These are phyloP conservation scores for Myxocyprinus asiaticus DNA, from an alignment of 2,113 vertebrate genomes.

Conservation along the genomic window DNA sequence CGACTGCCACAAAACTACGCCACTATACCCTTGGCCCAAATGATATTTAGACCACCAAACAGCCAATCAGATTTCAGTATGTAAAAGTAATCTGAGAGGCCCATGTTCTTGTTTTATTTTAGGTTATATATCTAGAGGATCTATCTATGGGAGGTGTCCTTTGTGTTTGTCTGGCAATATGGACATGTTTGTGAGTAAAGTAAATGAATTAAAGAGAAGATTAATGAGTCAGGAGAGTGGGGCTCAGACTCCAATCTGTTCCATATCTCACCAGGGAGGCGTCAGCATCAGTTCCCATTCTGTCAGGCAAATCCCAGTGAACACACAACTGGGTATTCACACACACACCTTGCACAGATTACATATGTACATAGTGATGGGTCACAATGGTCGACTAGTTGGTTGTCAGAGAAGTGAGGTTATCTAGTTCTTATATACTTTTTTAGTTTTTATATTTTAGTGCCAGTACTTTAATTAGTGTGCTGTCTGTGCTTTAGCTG, in stretches of 20 bases:
- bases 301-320: constrained; percentile 57
- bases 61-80: constrained; percentile 22
- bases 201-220: constrained; percentile 75
- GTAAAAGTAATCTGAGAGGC: background rate
- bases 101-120: constrained; percentile 34
- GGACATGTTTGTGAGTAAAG: constrained; percentile 14
- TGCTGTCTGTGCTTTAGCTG: too few species aligned
- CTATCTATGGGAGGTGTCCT: constrained; percentile 29
- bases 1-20: background rate
- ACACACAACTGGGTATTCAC: constrained; percentile 8
- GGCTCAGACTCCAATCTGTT: constrained; percentile 75
- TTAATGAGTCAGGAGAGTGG: constrained; percentile 75
- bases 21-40: background rate
- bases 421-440: too few species aligned
- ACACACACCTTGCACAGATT: background rate
- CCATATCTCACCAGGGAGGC: constrained; percentile 55
- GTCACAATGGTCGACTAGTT: too few species aligned
- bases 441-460: too few species aligned
- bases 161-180: constrained; percentile 27
- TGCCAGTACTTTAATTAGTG: too few species aligned
- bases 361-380: background rate
- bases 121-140: constrained; percentile 39
- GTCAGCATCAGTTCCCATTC: constrained; percentile 62
- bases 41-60: constrained; percentile 6
- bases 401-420: too few species aligned